These are phyloP conservation scores for Oncorhynchus masou DNA, from an alignment of 2,113 vertebrate genomes.

Conservation along the genomic window DNA sequence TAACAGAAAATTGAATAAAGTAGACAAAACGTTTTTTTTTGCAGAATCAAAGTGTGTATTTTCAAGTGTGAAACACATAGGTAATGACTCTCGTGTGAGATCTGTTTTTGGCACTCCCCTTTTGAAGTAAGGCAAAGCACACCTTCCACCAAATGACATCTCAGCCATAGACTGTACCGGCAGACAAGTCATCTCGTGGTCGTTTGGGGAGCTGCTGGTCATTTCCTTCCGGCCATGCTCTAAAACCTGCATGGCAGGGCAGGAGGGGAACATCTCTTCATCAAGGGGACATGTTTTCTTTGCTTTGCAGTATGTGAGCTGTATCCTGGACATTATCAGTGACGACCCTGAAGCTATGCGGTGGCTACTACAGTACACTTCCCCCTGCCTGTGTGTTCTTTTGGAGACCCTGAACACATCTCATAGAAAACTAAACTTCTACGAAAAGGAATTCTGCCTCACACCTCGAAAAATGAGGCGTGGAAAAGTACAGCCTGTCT, in stretches of 20 bases:
- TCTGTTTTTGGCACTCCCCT: not conserved
- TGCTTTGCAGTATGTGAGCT: not conserved
- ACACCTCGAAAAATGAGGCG: not conserved
- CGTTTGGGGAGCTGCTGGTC: not conserved
- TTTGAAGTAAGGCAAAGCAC: not conserved
- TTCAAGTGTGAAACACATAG: not conserved
- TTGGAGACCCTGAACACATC: not conserved
- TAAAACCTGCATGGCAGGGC: not conserved
- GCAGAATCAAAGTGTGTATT: not conserved
- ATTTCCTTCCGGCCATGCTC: too few species aligned
- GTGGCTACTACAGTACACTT: not conserved
- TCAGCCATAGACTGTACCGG: not conserved
- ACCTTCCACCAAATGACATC: not conserved
- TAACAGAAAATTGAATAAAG: not conserved
- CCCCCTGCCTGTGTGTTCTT: not conserved
- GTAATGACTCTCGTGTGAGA: not conserved
- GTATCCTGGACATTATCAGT: not conserved
- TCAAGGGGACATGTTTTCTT: not conserved
- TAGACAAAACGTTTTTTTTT: not conserved
- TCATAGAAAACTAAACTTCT: too few species aligned
- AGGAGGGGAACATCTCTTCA: not conserved
- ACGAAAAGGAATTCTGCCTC: not conserved
- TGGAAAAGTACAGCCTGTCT: conserved; percentile 25
- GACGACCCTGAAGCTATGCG: not conserved
- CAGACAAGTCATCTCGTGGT: not conserved